Conservation (phyloP, 2,888 invertebrate genomes). For the Sarcophaga caerulescens region DNA sequence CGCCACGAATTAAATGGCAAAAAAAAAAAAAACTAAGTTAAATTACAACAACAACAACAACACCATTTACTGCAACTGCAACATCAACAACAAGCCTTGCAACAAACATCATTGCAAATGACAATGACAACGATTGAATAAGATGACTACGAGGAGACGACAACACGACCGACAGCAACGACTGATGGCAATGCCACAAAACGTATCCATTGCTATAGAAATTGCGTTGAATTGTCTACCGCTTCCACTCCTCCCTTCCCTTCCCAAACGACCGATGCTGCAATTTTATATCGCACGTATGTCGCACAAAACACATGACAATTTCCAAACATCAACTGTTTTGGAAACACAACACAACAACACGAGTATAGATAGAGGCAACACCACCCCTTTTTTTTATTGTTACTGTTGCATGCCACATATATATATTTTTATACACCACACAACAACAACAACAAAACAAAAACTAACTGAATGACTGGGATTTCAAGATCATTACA, state of each 20-base stretch:
- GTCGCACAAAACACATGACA: conserved; percentile 16
- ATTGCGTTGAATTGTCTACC: conserved; percentile 5
- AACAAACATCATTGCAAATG: conserved; percentile 52
- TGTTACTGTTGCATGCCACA: neutral
- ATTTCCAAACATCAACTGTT: conserved; percentile 26
- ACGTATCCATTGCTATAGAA: conserved; percentile 13
- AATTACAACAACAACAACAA: conserved; percentile 25
- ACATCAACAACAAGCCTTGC: neutral
- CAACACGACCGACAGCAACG: neutral
- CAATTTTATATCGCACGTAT: neutral
- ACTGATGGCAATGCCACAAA: conserved; percentile 7
- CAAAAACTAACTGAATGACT: conserved; percentile 9
- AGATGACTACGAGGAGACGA: conserved; percentile 11
- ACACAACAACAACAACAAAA: neutral
- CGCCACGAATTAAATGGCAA: conserved; percentile 67
- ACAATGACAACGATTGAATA: conserved; percentile 53
- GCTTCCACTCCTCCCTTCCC: neutral
- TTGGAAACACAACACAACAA: neutral
- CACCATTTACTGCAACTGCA: conserved; percentile 9
- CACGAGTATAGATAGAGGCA: conserved; percentile 3
- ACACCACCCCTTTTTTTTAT: conserved; percentile 47
- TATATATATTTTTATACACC: neutral
- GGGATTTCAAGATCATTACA: conserved; percentile 58
- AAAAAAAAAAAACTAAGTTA: conserved; percentile 12
- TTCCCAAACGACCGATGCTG: neutral